Percentiles rank a stretch among this genome's conserved stretches.
Evolutionary conservation across 2,888 invertebrate genomes (phyloP).

Genomic region (Euplagia quadripunctaria): DNA sequence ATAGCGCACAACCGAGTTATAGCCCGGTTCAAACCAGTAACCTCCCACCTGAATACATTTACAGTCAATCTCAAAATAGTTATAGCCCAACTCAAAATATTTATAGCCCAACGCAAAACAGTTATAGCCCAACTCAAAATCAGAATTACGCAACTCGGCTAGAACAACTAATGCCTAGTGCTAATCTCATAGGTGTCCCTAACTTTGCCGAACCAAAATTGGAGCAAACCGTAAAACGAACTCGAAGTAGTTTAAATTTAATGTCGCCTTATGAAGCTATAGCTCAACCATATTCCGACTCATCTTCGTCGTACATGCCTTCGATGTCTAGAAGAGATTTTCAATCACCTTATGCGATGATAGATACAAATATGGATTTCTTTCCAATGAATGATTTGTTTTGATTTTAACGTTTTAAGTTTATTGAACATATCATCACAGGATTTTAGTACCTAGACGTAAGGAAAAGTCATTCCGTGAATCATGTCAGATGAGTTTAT

Average conservation of each 20-base stretch:
- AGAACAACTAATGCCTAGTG: slow-evolving; percentile 41
- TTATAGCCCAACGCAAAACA: slow-evolving; percentile 1
- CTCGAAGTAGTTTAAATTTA: slow-evolving; percentile 55
- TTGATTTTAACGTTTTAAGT: slow-evolving; percentile 16
- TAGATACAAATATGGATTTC: slow-evolving; percentile 31
- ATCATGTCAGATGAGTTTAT: not conserved
- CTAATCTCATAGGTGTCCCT: slow-evolving; percentile 45
- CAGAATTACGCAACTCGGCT: slow-evolving; percentile 15
- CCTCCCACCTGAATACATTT: not conserved
- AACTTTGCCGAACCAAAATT: slow-evolving; percentile 27
- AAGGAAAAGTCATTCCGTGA: not conserved
- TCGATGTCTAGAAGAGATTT: slow-evolving; percentile 64
- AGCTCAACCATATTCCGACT: slow-evolving; percentile 47
- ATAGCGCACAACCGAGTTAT: not conserved
- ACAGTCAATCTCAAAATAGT: not conserved
- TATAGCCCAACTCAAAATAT: not conserved
- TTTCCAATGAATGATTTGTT: slow-evolving; percentile 46
- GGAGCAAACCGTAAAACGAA: slow-evolving; percentile 27
- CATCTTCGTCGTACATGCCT: slow-evolving; percentile 39
- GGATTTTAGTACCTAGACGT: not conserved
- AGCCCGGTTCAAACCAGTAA: not conserved
- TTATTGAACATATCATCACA: not conserved
- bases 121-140: slow-evolving; percentile 7
- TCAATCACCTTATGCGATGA: slow-evolving; percentile 42
- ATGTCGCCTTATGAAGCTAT: slow-evolving; percentile 72